Evolutionary conservation across 2,888 invertebrate genomes (phyloP).

Genomic region (Aphodius granarius): DNA sequence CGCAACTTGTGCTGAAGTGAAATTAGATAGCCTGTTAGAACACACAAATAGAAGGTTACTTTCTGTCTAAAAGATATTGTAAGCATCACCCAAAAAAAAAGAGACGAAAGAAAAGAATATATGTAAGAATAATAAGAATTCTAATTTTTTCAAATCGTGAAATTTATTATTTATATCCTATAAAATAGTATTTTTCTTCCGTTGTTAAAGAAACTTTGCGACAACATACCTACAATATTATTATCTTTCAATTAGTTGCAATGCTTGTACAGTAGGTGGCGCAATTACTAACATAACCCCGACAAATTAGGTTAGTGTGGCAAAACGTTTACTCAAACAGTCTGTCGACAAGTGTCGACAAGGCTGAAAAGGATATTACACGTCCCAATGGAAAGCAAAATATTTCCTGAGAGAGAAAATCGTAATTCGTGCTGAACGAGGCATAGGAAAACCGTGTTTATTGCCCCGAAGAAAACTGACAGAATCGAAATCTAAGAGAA

Average conservation of each 20-base stretch:
- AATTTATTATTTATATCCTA: too few relatives aligned
- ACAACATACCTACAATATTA: not conserved
- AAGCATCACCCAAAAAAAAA: too few relatives aligned
- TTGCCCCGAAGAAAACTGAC: not conserved
- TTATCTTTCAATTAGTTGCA: not conserved
- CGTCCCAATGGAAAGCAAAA: not conserved
- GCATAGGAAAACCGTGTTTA: not conserved
- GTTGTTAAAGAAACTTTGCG: not conserved
- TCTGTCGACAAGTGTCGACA: too few relatives aligned
- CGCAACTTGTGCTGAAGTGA: too few relatives aligned
- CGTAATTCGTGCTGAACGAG: not conserved
- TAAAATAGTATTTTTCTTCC: too few relatives aligned
- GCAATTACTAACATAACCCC: not conserved
- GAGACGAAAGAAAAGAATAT: too few relatives aligned
- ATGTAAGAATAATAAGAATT: too few relatives aligned
- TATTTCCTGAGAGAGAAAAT: not conserved
- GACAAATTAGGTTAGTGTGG: not conserved
- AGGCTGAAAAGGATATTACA: not conserved
- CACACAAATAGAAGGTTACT: too few relatives aligned
- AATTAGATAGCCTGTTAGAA: too few relatives aligned
- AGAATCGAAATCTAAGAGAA: not conserved
- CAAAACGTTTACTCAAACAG: not conserved
- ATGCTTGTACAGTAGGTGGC: not conserved
- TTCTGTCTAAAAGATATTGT: too few relatives aligned
- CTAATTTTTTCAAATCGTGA: too few relatives aligned